A percentile compares a stretch with the other conserved stretches of the same genome.
phyloP scores from a whole-genome alignment of 2,797 vertebrate species.

The Eulemur albifrons region DNA sequence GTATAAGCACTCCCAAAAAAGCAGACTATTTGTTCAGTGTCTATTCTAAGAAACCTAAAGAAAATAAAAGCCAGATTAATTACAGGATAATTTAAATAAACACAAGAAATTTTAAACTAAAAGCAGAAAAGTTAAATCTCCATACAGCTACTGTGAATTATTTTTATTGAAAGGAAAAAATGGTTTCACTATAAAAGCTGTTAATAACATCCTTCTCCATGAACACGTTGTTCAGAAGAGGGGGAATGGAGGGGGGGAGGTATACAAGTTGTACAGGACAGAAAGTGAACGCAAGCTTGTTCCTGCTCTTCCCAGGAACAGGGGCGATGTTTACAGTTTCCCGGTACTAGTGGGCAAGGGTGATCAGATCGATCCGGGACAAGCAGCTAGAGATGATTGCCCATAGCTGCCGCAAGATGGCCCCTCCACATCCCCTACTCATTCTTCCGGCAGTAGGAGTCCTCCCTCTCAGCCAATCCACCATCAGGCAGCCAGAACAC shows the following conservation, averaged over 20 bases:
- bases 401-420: rapidly evolving
- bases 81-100: background rate
- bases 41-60: background rate
- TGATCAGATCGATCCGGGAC: background rate
- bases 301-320: background rate
- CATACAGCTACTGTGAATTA: background rate
- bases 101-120: background rate
- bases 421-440: background rate
- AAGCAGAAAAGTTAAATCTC: background rate
- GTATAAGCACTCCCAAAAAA: background rate
- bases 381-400: background rate
- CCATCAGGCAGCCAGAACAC: background rate
- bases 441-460: background rate
- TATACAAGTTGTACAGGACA: no score
- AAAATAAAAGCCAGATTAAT: background rate
- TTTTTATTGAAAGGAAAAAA: constrained; percentile 65
- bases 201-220: background rate
- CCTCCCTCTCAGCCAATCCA: background rate
- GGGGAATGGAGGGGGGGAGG: no score
- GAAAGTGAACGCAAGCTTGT: background rate
- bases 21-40: background rate
- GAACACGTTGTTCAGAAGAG: background rate
- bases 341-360: background rate
- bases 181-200: background rate
- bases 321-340: background rate